Base-by-base conservation (phyloP, 2,797 vertebrate genomes). In the Falco rusticolus region DNA sequence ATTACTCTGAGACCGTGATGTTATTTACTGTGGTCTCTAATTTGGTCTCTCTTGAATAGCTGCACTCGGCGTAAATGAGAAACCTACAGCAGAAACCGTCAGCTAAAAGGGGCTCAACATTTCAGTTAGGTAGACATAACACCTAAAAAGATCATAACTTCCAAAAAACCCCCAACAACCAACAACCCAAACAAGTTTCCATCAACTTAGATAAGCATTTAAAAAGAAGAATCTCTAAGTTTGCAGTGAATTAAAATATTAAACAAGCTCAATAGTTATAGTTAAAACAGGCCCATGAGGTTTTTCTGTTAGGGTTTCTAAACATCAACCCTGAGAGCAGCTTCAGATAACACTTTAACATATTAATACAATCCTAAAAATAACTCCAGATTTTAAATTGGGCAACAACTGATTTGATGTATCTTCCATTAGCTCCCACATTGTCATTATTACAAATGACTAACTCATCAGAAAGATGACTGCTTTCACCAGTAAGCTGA, bases 361-460 rank as follows among this genome's bases (percentile, higher is more conserved):
- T 12, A 43, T 80, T 37, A 79, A 84, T 10, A 45, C 17, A 94
- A 37, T 21, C 39, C 83, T 81, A 93, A 86, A 89, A 91, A 92
- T 63, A 96, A 64, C 63, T 70, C 70, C 47, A 69, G 61, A 47
- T 69, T 50, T 63, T 81, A 88, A 91, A 69, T 6, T 68, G 93
- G 89, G 83, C 85, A 95, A 76, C 91, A 81, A 77, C 76, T 45
- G 79, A 65, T 26, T 95, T 87, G 13, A 57, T 76, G 80, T 13
- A 59, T 11, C 81, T 83, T 53, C 75, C 92, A 87, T 47, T 88
- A 83, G 79, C 95, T 95, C 87, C 94, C 96, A 93, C 91, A 22
- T 3, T 65, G 68, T 51, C 59, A 56, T 39, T 25, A 43, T 66
- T 31, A 43, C 25, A 71, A 80, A 22, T 61, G 72, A 86, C 48